Conservation (phyloP, 2,888 invertebrate species). For the Dinocampus coccinellae region DNA sequence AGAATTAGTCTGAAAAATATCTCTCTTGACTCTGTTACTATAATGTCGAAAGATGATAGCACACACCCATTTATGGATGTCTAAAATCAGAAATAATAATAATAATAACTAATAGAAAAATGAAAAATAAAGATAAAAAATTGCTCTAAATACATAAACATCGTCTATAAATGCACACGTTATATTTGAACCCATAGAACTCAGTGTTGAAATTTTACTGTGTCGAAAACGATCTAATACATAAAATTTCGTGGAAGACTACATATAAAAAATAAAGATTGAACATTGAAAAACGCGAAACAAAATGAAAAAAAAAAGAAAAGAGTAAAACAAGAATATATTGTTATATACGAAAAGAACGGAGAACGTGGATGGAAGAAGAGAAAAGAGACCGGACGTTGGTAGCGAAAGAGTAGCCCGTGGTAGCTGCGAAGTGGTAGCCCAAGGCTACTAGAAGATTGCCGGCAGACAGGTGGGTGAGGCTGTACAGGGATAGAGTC, state of each 20-base stretch:
- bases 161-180: neutral
- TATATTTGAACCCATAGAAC: neutral
- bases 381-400: conserved; percentile 55
- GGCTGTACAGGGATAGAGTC: conserved; percentile 54
- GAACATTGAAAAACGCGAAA: neutral
- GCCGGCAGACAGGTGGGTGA: conserved; percentile 70
- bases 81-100: neutral
- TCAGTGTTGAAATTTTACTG: neutral
- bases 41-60: neutral
- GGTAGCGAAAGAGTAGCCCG: conserved; percentile 67
- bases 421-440: conserved; percentile 68
- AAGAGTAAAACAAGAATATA: conserved; percentile 5
- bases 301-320: neutral
- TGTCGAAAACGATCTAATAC: conserved; percentile 3
- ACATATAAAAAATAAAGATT: neutral
- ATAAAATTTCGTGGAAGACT: neutral
- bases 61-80: neutral
- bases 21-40: neutral
- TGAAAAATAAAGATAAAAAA: neutral
- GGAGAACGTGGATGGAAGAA: conserved; percentile 15
- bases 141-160: neutral
- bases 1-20: neutral
- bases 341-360: conserved; percentile 12
- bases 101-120: neutral
- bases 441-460: conserved; percentile 70